Evolutionary conservation across 2,888 invertebrate species (phyloP).

Genomic region (Caenorhabditis panamensis): DNA sequence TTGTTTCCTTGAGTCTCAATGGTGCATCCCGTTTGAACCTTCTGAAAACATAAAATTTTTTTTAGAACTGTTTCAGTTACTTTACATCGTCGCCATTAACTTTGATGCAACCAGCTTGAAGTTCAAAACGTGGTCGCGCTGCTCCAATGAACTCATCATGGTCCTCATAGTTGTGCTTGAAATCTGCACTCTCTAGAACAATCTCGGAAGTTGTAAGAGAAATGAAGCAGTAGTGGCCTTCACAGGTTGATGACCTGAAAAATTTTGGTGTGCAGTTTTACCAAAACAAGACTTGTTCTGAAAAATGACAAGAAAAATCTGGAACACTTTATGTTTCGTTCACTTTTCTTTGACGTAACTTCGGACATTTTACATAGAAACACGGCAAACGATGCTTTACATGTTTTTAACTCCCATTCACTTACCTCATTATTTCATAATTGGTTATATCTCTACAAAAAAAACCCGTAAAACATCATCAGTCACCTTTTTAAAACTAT

Average conservation of each 20-base stretch:
- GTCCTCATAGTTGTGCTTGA: constrained; percentile 73
- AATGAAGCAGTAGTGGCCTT: constrained; percentile 81
- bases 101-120: constrained; percentile 79
- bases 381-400: no score
- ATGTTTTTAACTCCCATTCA: no score
- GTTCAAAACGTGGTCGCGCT: constrained; percentile 72
- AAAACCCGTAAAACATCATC: background rate
- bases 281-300: no score
- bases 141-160: constrained; percentile 74
- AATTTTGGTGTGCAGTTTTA: constrained; percentile 7
- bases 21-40: constrained; percentile 77
- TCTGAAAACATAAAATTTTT: constrained; percentile 68
- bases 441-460: background rate
- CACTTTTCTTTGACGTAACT: no score
- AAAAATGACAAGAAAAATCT: no score
- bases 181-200: constrained; percentile 76
- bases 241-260: constrained; percentile 78
- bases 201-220: constrained; percentile 78
- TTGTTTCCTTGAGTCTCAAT: constrained; percentile 75
- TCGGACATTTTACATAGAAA: no score
- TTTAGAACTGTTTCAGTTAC: background rate
- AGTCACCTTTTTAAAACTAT: background rate
- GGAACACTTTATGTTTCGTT: no score
- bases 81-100: constrained; percentile 78
- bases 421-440: no score